Conservation (phyloP, 2,888 invertebrate genomes). For the Junonia oenone region DNA sequence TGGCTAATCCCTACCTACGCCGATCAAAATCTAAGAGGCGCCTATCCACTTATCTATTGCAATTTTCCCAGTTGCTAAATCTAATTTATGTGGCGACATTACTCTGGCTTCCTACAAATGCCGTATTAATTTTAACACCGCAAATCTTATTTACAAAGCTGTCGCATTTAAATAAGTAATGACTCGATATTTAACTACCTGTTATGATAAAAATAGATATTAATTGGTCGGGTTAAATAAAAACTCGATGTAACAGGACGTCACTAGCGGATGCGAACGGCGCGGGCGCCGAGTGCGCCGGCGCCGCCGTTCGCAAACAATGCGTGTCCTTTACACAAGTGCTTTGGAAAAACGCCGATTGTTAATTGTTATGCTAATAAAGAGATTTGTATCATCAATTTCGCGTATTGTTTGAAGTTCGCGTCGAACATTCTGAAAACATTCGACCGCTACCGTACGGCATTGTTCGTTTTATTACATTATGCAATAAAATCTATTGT, state of each 20-base stretch:
- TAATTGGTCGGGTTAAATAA: not conserved
- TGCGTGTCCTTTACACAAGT: constrained; percentile 52
- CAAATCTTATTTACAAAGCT: constrained; percentile 15
- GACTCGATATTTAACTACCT: not conserved
- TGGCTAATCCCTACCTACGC: constrained; percentile 39
- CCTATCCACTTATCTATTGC: constrained; percentile 34
- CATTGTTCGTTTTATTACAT: not conserved
- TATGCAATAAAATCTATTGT: not conserved
- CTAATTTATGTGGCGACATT: constrained; percentile 29
- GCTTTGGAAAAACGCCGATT: constrained; percentile 56
- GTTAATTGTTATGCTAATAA: constrained; percentile 65
- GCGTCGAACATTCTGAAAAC: constrained; percentile 6
- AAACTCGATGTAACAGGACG: constrained; percentile 37
- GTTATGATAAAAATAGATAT: not conserved
- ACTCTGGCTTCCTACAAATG: constrained; percentile 20
- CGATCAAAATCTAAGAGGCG: constrained; percentile 35
- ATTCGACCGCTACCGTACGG: constrained; percentile 6
- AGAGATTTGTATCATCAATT: constrained; percentile 40
- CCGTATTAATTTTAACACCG: constrained; percentile 15
- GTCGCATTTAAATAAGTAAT: constrained; percentile 7
- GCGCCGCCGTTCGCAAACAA: constrained; percentile 65
- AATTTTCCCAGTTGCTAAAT: constrained; percentile 30
- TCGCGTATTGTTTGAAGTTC: constrained; percentile 33
- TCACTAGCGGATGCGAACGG: constrained; percentile 71
- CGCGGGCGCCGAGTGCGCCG: constrained; percentile 44